Evolutionary conservation across 2,797 vertebrate genomes (phyloP).

Genomic region (Hipposideros larvatus): DNA sequence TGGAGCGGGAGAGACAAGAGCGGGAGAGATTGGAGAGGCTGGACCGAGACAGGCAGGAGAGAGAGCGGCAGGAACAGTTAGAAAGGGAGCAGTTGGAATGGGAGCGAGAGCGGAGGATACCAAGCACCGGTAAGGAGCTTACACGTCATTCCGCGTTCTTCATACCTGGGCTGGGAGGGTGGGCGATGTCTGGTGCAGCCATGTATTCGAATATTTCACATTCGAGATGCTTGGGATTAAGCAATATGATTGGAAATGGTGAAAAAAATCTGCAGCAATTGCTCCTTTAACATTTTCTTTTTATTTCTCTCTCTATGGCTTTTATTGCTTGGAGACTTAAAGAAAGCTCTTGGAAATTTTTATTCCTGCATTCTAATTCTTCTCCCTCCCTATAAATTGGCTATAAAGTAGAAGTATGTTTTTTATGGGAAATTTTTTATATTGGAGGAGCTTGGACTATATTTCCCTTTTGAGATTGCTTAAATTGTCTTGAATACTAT

Average conservation of each 20-base stretch:
- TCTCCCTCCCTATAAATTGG: background rate
- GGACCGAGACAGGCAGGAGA: conserved; percentile 87
- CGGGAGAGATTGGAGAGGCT: conserved; percentile 85
- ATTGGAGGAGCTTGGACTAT: background rate
- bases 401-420: conserved; percentile 40
- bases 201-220: rapidly evolving
- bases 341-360: conserved; percentile 47
- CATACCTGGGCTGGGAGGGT: background rate
- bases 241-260: background rate
- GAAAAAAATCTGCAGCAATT: background rate
- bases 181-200: background rate
- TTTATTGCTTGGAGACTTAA: conserved; percentile 63
- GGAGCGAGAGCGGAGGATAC: conserved; percentile 95
- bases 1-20: conserved; percentile 89
- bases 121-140: conserved; percentile 94
- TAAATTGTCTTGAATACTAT: background rate
- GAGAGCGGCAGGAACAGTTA: conserved; percentile 90
- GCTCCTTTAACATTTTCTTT: background rate
- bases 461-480: background rate
- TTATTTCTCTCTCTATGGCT: conserved; percentile 23
- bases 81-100: conserved; percentile 95
- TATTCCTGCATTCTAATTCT: conserved; percentile 20
- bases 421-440: conserved; percentile 54
- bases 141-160: background rate
- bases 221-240: background rate